Evolutionary conservation across 2,888 invertebrate species (phyloP), one percentile per base, ranked within the genome.

Genomic region (Platynereis dumerilii): DNA sequence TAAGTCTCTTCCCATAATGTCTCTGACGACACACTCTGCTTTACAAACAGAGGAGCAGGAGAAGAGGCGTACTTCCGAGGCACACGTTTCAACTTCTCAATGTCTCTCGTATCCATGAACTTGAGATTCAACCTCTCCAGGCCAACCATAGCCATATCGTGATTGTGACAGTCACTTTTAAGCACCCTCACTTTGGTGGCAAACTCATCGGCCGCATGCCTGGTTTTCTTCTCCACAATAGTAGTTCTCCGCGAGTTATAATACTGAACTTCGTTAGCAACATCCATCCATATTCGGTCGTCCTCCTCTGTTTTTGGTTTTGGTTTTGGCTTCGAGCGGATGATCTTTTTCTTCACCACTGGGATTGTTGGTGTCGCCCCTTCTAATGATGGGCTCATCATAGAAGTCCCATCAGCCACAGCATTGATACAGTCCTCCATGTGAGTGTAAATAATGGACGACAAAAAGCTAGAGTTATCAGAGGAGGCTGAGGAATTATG

Each of bases 141-240:
- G n/a, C 67, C 64, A n/a, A 67, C 42, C 34, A 58, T n/a, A 1
- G 48, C 52, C 27, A 67, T 22, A 57, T 67, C 52, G 48, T 52
- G 56, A 15, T 58, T 44, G 15, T 58, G 56, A 34, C 55, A 61
- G 57, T 57, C 57, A n/a, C 10, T 53, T 48, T 65, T 56, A 1
- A 27, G 42, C 2, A 62, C 57, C 7, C 48, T 48, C 2, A 62
- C 57, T 20, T 42, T 42, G 3, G 12, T 57, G 17, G 7, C 12
- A 12, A 28, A 28, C 28, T 62, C 62, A 15, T 62, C 57, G 10
- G 55, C 34, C 29, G 45, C 52, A 48, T 57, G 57, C 29, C 62
- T 56, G 3, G 62, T 62, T 45, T 62, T 62, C 20, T 27, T 2
- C 10, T 57, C 34, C 12, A 34, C 29, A 17, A 56, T 15, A 28